Percentiles rank a stretch among this genome's conserved stretches.
phyloP scores from a whole-genome alignment of 2,888 invertebrate genomes.

The Lycophotia porphyrea region DNA sequence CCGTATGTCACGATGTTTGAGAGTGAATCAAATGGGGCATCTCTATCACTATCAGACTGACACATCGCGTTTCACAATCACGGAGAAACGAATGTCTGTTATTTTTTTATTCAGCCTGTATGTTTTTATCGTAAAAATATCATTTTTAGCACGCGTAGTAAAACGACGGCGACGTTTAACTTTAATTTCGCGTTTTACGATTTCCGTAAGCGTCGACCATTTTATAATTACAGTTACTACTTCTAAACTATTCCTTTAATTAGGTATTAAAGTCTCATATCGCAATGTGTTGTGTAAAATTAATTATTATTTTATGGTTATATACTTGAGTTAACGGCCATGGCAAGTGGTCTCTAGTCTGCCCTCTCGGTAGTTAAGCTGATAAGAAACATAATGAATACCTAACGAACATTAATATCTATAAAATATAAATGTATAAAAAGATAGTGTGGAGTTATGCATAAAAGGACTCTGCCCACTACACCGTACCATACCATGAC shows the following conservation, averaged over 20 bases:
- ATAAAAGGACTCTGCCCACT: background rate
- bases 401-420: constrained; percentile 28
- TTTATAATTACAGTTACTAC: constrained; percentile 32
- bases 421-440: constrained; percentile 41
- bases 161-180: background rate
- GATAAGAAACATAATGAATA: constrained; percentile 60
- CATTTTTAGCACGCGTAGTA: constrained; percentile 18
- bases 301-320: constrained; percentile 62
- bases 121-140: constrained; percentile 29
- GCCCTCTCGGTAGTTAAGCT: constrained; percentile 52
- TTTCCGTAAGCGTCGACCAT: constrained; percentile 11
- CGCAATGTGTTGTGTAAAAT: constrained; percentile 38
- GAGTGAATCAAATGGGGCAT: constrained; percentile 42
- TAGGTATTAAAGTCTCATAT: constrained; percentile 41
- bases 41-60: constrained; percentile 39
- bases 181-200: constrained; percentile 24
- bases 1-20: constrained; percentile 35
- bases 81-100: constrained; percentile 34
- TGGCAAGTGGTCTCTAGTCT: constrained; percentile 60
- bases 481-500: background rate
- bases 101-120: constrained; percentile 25
- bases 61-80: constrained; percentile 36
- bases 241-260: constrained; percentile 40
- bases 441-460: constrained; percentile 34
- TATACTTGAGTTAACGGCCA: constrained; percentile 60